These are phyloP conservation scores for Xiphorhynchus erythropygius DNA, from an alignment of 2,797 vertebrate genomes.

Conservation along the genomic window DNA sequence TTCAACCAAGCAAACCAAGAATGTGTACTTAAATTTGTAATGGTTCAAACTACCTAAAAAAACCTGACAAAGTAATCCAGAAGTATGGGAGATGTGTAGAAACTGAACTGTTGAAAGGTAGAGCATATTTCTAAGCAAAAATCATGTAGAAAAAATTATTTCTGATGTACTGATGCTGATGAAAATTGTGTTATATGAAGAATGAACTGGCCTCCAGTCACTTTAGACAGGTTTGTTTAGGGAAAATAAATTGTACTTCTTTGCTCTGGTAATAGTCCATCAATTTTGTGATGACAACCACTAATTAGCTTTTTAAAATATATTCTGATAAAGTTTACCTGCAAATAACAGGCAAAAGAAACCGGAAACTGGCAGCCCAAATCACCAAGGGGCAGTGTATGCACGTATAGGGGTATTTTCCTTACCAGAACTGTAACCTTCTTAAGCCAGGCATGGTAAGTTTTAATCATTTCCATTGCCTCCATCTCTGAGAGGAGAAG, in stretches of 20 bases:
- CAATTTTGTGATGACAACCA: not conserved
- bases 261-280: not conserved
- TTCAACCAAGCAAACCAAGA: not conserved
- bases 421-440: not conserved
- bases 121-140: not conserved
- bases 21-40: not conserved
- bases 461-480: not conserved
- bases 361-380: not conserved
- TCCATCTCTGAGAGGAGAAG: fast-evolving
- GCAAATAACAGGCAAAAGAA: not conserved
- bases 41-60: not conserved
- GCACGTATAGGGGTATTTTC: not conserved
- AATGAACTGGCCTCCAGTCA: not conserved
- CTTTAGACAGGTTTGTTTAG: not conserved
- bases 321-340: not conserved
- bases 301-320: not conserved
- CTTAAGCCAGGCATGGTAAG: not conserved
- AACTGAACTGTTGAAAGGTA: not conserved
- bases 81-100: not conserved
- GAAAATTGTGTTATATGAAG: not conserved
- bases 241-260: not conserved
- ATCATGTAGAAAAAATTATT: not conserved
- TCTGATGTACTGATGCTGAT: not conserved
- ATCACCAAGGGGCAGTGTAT: not conserved
- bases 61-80: not conserved